Percentiles rank a stretch among this genome's conserved stretches.
phyloP scores from a whole-genome alignment of 2,797 vertebrate species.

The Varecia variegata region DNA sequence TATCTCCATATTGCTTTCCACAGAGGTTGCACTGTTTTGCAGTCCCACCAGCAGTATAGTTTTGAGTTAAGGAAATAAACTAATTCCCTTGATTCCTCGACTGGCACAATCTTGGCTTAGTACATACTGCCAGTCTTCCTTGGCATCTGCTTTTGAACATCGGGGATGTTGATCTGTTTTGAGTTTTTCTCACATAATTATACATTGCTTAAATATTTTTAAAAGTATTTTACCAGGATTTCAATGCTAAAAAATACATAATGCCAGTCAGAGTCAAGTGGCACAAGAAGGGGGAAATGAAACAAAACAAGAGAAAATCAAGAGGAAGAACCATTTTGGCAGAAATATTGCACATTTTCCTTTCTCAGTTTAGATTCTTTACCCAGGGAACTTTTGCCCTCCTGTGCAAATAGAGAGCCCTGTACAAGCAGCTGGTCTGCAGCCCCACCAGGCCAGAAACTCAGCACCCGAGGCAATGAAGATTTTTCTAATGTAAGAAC shows the following conservation, averaged over 20 bases:
- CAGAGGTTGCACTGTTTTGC: too few relatives aligned
- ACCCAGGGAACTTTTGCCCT: not conserved
- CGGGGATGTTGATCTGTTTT: not conserved
- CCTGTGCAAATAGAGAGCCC: not conserved
- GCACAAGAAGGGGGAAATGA: not conserved
- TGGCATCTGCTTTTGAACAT: not conserved
- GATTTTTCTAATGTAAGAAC: not conserved
- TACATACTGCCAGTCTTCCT: not conserved
- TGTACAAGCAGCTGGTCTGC: not conserved
- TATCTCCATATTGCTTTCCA: too few relatives aligned
- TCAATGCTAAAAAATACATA: not conserved
- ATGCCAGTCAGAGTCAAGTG: not conserved
- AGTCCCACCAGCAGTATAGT: too few relatives aligned
- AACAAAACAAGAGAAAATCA: not conserved
- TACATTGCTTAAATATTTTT: not conserved
- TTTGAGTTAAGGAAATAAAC: not conserved
- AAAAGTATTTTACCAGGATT: not conserved
- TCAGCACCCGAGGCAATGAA: not conserved
- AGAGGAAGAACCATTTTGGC: not conserved
- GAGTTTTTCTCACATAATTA: not conserved
- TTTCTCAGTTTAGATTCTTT: not conserved
- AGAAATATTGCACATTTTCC: not conserved
- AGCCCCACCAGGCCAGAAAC: not conserved
- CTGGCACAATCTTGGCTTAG: not conserved
- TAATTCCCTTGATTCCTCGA: not conserved